Evolutionary conservation across 2,797 vertebrate genomes (phyloP).

Genomic region (Mormyrops boulengeri): DNA sequence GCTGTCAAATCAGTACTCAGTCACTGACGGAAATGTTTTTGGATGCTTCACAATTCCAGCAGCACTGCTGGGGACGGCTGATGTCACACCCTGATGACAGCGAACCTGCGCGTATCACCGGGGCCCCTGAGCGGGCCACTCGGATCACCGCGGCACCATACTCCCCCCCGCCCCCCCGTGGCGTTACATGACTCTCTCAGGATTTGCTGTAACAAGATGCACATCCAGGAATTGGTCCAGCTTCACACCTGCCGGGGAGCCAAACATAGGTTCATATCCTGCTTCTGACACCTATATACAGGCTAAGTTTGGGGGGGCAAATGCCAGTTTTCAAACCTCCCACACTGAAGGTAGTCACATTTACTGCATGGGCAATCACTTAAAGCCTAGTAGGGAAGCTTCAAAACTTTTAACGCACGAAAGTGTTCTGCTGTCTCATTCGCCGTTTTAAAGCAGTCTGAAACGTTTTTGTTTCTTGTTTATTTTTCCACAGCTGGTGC

Average conservation of each 20-base stretch:
- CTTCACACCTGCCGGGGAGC: not conserved
- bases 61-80: not conserved
- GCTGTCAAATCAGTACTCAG: not conserved
- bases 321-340: not conserved
- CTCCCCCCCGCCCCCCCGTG: not conserved
- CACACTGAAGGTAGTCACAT: not conserved
- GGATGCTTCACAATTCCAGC: not conserved
- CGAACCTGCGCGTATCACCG: not conserved
- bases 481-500: not conserved
- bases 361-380: not conserved
- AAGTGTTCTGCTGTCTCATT: not conserved
- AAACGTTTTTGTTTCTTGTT: not conserved
- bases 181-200: not conserved
- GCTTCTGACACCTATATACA: not conserved
- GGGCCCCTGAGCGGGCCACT: not conserved
- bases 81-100: not conserved
- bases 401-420: not conserved
- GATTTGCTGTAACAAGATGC: not conserved
- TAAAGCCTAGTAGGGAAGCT: not conserved
- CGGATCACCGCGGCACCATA: not conserved
- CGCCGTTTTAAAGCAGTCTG: not conserved
- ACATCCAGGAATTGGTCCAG: not conserved
- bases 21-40: not conserved
- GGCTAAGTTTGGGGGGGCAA: not conserved
- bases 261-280: constrained; percentile 2